Evolutionary conservation across 2,797 vertebrate species (phyloP).

Genomic region (Characodon lateralis): DNA sequence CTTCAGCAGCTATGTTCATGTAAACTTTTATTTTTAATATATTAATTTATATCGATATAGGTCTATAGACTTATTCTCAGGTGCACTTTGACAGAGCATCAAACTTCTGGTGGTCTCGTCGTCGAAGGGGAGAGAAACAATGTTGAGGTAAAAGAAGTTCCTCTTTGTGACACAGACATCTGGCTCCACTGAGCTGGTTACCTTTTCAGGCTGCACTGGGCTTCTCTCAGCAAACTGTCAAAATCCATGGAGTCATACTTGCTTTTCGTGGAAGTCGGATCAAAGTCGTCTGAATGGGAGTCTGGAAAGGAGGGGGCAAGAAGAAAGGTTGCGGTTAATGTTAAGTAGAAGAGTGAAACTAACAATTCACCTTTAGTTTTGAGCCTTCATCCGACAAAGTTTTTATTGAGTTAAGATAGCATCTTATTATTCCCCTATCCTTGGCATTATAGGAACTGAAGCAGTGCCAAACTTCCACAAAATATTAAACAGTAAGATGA

Average conservation of each 20-base stretch:
- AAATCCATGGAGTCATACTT: slow-evolving; percentile 99
- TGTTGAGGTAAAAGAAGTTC: slow-evolving; percentile 92
- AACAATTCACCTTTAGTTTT: slow-evolving; percentile 21
- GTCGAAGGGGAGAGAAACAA: slow-evolving; percentile 85
- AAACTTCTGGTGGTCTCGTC: slow-evolving; percentile 90
- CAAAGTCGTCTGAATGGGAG: slow-evolving; percentile 98
- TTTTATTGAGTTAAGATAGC: background rate
- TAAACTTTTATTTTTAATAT: slow-evolving; percentile 91
- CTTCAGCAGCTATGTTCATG: slow-evolving; percentile 97
- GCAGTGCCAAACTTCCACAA: slow-evolving; percentile 1
- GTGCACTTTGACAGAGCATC: slow-evolving; percentile 87
- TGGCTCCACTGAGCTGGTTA: slow-evolving; percentile 85
- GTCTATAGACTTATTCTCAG: slow-evolving; percentile 74
- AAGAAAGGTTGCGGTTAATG: slow-evolving; percentile 34
- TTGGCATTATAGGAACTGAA: background rate
- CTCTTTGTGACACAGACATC: slow-evolving; percentile 72
- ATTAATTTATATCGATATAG: slow-evolving; percentile 75
- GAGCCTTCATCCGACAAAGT: slow-evolving; percentile 14
- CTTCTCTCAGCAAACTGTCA: slow-evolving; percentile 98
- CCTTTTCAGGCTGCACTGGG: slow-evolving; percentile 97
- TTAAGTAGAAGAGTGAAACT: slow-evolving; percentile 24
- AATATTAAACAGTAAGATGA: background rate
- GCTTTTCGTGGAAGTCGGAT: slow-evolving; percentile 98
- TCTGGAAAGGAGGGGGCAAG: slow-evolving; percentile 78
- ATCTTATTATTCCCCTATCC: slow-evolving; percentile 3